phyloP scores from a whole-genome alignment of 1,140 invertebrate species.

The Hestina assimilis region DNA sequence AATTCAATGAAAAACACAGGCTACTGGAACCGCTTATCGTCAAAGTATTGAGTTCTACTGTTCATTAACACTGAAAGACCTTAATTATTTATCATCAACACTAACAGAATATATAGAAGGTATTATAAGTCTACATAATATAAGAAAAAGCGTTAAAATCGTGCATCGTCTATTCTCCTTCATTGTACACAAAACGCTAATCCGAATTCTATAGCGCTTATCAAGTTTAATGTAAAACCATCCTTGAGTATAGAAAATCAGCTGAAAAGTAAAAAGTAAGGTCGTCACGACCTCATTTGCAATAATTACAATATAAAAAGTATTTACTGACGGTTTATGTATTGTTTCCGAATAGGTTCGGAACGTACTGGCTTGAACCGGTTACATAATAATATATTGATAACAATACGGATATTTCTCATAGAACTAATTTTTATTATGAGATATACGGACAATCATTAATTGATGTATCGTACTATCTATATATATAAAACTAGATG shows the following conservation, averaged over 20 bases:
- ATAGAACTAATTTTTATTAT: neutral
- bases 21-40: too few relatives aligned
- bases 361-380: constrained; percentile 8
- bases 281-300: constrained; percentile 43
- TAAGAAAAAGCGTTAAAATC: too few relatives aligned
- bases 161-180: too few relatives aligned
- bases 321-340: constrained; percentile 13
- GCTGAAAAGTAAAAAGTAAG: constrained; percentile 43
- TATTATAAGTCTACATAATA: too few relatives aligned
- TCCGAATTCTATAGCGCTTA: constrained; percentile 20
- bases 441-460: neutral
- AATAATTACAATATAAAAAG: constrained; percentile 40
- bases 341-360: constrained; percentile 17
- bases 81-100: too few relatives aligned
- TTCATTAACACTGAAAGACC: too few relatives aligned
- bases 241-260: constrained; percentile 43
- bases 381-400: neutral
- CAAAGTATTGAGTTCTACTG: too few relatives aligned
- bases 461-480: too few relatives aligned
- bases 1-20: too few relatives aligned
- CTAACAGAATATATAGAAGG: too few relatives aligned
- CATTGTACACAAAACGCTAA: neutral
- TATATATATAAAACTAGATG: too few relatives aligned
- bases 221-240: constrained; percentile 16
- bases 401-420: neutral